These are phyloP conservation scores for Sarcophaga peregrina DNA, from an alignment of 1,140 invertebrate species.

Conservation along the genomic window DNA sequence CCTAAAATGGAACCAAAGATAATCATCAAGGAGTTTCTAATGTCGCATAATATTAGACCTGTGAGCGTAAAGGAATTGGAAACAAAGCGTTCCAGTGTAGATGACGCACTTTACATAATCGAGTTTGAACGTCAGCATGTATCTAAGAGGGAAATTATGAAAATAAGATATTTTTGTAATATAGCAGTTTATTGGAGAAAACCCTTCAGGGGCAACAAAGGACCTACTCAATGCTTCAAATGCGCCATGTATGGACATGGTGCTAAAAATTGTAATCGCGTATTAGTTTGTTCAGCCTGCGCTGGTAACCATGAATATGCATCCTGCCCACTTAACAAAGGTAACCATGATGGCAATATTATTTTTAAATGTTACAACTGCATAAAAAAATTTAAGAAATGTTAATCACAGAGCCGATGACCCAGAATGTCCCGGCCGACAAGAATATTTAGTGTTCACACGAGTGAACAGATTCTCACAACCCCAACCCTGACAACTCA, in stretches of 20 bases:
- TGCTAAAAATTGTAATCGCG: background rate
- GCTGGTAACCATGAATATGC: conserved; percentile 7
- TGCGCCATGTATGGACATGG: background rate
- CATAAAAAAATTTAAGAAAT: background rate
- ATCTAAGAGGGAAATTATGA: background rate
- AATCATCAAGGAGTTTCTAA: background rate
- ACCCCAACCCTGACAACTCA: no score
- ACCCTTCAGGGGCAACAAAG: background rate
- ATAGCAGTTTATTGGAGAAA: background rate
- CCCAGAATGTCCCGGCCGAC: background rate
- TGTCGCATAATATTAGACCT: background rate
- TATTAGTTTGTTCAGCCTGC: background rate
- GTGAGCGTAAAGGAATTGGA: background rate
- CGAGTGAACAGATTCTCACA: no score
- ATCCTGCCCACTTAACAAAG: background rate
- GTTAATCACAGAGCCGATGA: conserved; percentile 24
- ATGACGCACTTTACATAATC: background rate
- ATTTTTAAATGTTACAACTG: background rate
- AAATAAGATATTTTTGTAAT: background rate
- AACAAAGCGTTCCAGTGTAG: background rate
- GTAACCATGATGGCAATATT: background rate
- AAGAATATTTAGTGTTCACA: background rate
- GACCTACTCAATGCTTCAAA: background rate
- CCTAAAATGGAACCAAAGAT: background rate
- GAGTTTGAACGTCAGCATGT: conserved; percentile 1